Evolutionary conservation across 2,113 vertebrate species (phyloP).

Genomic region (Mola mola): DNA sequence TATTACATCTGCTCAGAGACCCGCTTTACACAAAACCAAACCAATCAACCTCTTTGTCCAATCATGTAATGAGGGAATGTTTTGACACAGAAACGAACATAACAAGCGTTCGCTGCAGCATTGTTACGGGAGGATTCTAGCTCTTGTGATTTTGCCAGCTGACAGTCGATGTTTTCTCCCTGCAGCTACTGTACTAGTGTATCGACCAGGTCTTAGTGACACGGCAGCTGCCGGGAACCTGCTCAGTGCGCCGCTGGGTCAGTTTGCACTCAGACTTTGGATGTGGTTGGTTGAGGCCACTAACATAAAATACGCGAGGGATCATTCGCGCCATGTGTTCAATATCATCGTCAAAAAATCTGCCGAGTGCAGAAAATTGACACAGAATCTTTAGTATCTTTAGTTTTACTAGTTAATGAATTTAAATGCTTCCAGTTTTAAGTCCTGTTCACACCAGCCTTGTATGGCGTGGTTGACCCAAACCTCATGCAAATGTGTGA

Average conservation of each 20-base stretch:
- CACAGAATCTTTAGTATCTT: too few species aligned
- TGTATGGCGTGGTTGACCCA: too few species aligned
- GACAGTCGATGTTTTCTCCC: slow-evolving; percentile 48
- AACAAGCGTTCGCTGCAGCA: slow-evolving; percentile 52
- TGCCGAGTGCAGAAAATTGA: too few species aligned
- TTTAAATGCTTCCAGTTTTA: too few species aligned
- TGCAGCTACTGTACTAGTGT: slow-evolving; percentile 45
- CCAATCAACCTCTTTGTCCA: slow-evolving; percentile 66
- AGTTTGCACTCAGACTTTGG: slow-evolving; percentile 16
- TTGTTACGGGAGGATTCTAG: slow-evolving; percentile 50
- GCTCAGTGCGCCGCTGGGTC: slow-evolving; percentile 28
- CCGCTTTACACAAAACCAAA: slow-evolving; percentile 67
- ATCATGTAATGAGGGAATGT: slow-evolving; percentile 65
- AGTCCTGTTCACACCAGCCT: too few species aligned
- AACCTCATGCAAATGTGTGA: too few species aligned
- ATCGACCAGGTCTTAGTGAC: slow-evolving; percentile 44
- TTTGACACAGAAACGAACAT: slow-evolving; percentile 53
- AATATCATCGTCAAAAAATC: too few species aligned
- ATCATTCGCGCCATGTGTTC: too few species aligned
- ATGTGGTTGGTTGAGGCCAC: not conserved
- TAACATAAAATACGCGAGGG: too few species aligned
- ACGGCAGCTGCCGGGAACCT: slow-evolving; percentile 32
- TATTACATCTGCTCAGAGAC: slow-evolving; percentile 69
- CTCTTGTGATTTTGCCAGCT: slow-evolving; percentile 44
- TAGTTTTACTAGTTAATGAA: too few species aligned